Evolutionary conservation across 1,140 invertebrate genomes (phyloP), one percentile per base, ranked within the genome.

Genomic region (Drosophila guanche): DNA sequence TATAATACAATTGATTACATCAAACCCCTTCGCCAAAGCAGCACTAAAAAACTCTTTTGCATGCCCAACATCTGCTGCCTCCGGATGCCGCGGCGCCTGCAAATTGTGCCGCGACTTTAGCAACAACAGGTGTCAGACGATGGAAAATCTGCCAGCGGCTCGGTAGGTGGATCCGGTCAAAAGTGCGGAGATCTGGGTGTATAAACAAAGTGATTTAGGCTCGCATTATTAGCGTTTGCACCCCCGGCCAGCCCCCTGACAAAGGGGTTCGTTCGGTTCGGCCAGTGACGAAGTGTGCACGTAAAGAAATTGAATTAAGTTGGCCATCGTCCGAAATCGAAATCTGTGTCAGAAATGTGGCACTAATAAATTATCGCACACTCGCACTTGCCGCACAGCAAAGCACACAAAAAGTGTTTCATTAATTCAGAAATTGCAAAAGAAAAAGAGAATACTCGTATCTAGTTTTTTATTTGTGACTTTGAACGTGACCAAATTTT

Each of bases 281-380:
- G 25, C 50, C 25, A 47, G 70, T 61, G 50, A 79, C 47, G 22
- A 46, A 45, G 22, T 56, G 71, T 55, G 70, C 53, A 55, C 72
- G 62, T 75, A 50, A 51, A 41, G 71, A 75, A 75, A 75, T 75
- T 59, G 54, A 75, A 75, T 75, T 75, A 55, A 60, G 52, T 74
- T 55, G 70, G 60, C 52, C 70, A 61, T 57, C 33, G 54, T 45
- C 54, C 55, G 41, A 74, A 72, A 61, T 72, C 69, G 51, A 73
- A 69, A 68, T 67, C 60, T 73, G 47, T 81, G 77, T 86, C 83
- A 73, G 76, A 86, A 88, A 76, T 86, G 60, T 81, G 75, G 66
- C 58, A 79, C 78, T 71, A 71, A 86, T 86, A 76, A 88, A 88
- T 88, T 83, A 88, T 76, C 65, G 65, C 77, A 86, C 73, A 80